Base-by-base conservation (phyloP, 2,888 invertebrate species). In the Lasius fuliginosus region DNA sequence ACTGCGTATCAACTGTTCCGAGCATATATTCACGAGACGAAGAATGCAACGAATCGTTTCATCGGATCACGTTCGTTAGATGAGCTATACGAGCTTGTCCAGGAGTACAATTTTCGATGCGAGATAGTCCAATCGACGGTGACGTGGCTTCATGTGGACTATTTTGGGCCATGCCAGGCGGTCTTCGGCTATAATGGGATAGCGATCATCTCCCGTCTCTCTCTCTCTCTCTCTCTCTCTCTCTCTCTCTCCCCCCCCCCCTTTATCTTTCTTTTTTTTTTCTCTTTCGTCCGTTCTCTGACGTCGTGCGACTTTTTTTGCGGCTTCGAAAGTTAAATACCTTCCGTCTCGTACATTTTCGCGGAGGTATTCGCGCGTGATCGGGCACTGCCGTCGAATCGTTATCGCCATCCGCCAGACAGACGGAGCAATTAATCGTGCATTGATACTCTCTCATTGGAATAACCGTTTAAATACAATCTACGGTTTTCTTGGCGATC, bases 141-240 rank as follows among this genome's bases (percentile, higher is more conserved):
- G 74, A 75, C 74, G 62, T 42, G 73, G 49, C 46, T 83, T 56
- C 71, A 67, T 62, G 30, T 60, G 36, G 53, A 82, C 69, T 88
- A 88, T 88, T 82, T 88, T 75, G 49, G 53, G 67, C 30, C n/a
- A 23, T 62, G 56, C 68, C 77, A 77, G 77, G 68, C 77, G 77
- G 56, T 77, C 77, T 77, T 77, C 56, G 42, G 56, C 15, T 77
- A 77, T 77, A 77, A 77, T 77, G 68, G 77, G 77, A 77, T 58
- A 68, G 68, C 68, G 68, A 77, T 68, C 77, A n/a, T 68, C 56
- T 68, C 36, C 27, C 49, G 4, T 74, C 8, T 42, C 23, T 73
- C 15, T 60, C 1, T 8, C 15, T 36, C 58, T 11, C 12, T 46
- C 64, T 64, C n/a, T 64, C 33, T 27, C 11, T 68, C 36, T 65